phyloP scores from a whole-genome alignment of 1,140 invertebrate genomes.

The Neoseiulus cucumeris region DNA sequence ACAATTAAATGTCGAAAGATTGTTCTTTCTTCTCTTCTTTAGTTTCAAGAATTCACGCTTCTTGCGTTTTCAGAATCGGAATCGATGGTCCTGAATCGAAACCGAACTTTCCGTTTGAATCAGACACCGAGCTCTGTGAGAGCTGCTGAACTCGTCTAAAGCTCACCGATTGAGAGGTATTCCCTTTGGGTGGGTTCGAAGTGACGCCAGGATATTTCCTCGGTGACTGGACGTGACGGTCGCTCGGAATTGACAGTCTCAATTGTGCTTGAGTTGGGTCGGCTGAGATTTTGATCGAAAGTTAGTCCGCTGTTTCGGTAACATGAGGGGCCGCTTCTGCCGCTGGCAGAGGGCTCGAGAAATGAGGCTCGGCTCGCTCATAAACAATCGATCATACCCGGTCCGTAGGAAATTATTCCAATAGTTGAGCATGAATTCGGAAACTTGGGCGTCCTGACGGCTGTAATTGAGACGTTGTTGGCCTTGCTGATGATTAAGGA shows the following conservation, averaged over 20 bases:
- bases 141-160: too few species aligned
- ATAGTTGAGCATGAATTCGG: slow-evolving; percentile 8
- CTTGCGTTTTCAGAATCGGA: too few species aligned
- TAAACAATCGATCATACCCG: not conserved
- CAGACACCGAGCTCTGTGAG: too few species aligned
- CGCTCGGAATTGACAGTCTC: slow-evolving; percentile 1
- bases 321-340: too few species aligned
- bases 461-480: not conserved
- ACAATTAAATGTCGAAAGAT: too few species aligned
- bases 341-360: too few species aligned
- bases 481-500: not conserved
- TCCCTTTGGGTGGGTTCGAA: not conserved
- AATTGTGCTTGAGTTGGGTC: not conserved
- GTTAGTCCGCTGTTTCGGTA: too few species aligned
- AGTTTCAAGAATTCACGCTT: too few species aligned
- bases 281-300: not conserved
- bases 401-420: not conserved
- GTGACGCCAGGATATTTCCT: not conserved
- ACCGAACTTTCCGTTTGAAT: too few species aligned
- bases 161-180: not conserved
- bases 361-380: too few species aligned
- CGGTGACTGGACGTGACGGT: slow-evolving; percentile 1
- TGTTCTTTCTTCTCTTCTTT: too few species aligned
- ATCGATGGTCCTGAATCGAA: too few species aligned
- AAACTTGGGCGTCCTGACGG: not conserved